Evolutionary conservation across 2,113 vertebrate species (phyloP).

Genomic region (Petaurus breviceps): DNA sequence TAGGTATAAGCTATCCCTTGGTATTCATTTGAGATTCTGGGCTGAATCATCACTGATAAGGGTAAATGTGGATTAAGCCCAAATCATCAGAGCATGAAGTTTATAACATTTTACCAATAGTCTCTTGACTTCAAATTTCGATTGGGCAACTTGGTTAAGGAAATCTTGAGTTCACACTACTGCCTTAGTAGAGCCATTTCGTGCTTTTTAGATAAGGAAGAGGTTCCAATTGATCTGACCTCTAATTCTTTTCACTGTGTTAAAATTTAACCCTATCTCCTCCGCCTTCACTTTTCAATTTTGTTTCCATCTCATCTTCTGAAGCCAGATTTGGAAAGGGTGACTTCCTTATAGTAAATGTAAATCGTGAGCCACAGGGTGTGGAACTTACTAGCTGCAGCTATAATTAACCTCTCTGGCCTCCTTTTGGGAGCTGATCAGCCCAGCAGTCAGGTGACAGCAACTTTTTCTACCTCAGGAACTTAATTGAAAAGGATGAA

Average conservation of each 20-base stretch:
- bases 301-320: neutral
- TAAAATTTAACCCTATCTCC: slow-evolving; percentile 17
- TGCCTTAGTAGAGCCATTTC: neutral
- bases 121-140: neutral
- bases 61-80: neutral
- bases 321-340: neutral
- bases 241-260: neutral
- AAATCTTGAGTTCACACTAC: neutral
- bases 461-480: slow-evolving; percentile 17
- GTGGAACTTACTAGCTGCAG: neutral
- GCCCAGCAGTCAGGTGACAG: neutral
- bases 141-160: neutral
- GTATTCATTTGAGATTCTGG: neutral
- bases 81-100: neutral
- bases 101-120: neutral
- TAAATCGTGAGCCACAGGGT: neutral
- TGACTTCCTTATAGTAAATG: neutral
- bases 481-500: slow-evolving; percentile 69
- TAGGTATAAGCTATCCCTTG: neutral
- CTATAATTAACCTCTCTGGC: neutral
- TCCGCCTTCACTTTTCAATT: neutral
- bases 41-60: neutral
- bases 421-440: neutral
- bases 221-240: neutral
- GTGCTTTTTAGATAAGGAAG: slow-evolving; percentile 15